Base-by-base conservation (phyloP, 2,113 vertebrate species). In the Nothoprocta perdicaria region DNA sequence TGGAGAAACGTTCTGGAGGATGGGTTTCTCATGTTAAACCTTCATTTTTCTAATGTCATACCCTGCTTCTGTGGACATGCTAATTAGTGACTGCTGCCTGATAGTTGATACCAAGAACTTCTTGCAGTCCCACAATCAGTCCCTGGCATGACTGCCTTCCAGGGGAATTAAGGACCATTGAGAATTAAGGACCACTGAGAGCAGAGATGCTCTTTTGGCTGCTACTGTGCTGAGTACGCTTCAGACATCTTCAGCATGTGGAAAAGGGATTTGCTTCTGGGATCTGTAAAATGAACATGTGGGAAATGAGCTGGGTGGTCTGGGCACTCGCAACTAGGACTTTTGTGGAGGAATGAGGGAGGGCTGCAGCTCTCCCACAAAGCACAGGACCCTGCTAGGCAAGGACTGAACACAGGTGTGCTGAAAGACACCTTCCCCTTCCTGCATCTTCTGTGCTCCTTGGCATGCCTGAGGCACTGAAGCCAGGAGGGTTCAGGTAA, bases 111-210 rank as follows among this genome's bases (percentile, higher is more conserved):
- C 11, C 21, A 18, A 48, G 61, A 35, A 10, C 27, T 14, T 45
- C 55, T 60, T n/a, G 3, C 5, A 31, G 4, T 0, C 1, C 61
- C 57, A 65, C 0, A 0, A 7, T 38, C 46, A n/a, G n/a, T 12
- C 13, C 21, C 17, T 31, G 22, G 52, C 66, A 57, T 33, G 40
- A 38, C 14, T 60, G 9, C 22, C 31, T 40, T 26, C 43, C 26
- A 6, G 5, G 68, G 77, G 11, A 55, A 8, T 48, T 19, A 35
- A 46, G 14, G 26, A 13, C 53, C 19, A 12, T 35, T 53, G 75
- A 46, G 58, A 67, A 38, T 8, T 19, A 35, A 46, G 14, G 26
- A 12, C 52, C 23, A 14, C 31, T 53, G 75, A 41, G 60, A 67
- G 22, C 33, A 52, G 65, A 35, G 46, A 58, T 31, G 31, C 45